phyloP scores from a whole-genome alignment of 2,888 invertebrate genomes.

The Cartodere bifasciata region DNA sequence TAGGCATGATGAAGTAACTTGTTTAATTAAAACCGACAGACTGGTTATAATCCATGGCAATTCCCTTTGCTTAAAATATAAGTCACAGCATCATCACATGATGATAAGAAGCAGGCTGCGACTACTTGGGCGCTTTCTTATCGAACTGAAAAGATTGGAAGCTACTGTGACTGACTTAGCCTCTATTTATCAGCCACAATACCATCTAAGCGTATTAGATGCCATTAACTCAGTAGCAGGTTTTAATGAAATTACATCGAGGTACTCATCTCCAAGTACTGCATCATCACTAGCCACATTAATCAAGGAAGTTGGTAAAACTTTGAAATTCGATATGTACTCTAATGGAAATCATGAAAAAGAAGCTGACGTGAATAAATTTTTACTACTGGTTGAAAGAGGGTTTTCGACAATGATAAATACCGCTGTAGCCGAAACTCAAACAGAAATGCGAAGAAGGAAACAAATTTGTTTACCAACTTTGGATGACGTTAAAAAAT shows the following conservation, averaged over 20 bases:
- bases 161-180: too few relatives aligned
- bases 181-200: too few relatives aligned
- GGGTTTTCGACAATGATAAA: too few relatives aligned
- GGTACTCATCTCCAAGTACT: background rate
- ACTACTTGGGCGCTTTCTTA: background rate
- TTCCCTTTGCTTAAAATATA: background rate
- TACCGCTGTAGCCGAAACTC: too few relatives aligned
- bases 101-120: background rate
- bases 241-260: background rate
- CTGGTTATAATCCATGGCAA: background rate
- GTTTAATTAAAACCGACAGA: background rate
- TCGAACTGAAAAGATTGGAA: too few relatives aligned
- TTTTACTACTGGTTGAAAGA: too few relatives aligned
- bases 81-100: conserved; percentile 1
- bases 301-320: background rate
- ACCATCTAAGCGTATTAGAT: background rate
- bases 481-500: background rate
- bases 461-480: conserved; percentile 1
- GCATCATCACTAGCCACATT: background rate
- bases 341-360: too few relatives aligned
- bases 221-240: background rate
- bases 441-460: background rate
- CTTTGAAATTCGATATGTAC: background rate
- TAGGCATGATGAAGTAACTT: conserved; percentile 1
- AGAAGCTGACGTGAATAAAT: too few relatives aligned